Percentiles rank a stretch among this genome's conserved stretches.
These are phyloP conservation scores for Melanotaenia maccullochi DNA, from an alignment of 2,797 vertebrate species.

Conservation along the genomic window DNA sequence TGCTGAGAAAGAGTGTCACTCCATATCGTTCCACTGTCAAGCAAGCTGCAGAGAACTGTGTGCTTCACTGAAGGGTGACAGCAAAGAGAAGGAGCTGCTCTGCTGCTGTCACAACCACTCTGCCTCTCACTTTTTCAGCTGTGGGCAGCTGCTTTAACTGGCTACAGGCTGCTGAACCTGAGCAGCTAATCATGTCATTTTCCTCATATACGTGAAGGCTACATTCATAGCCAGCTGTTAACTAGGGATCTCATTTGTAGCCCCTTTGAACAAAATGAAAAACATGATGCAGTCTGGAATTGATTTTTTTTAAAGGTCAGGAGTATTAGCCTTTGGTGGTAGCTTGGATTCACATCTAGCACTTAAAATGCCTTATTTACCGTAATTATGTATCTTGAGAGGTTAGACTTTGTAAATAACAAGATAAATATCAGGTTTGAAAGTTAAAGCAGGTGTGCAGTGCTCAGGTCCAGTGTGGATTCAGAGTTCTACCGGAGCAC, in stretches of 20 bases:
- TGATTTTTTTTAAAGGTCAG: slow-evolving; percentile 59
- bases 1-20: slow-evolving; percentile 67
- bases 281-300: slow-evolving; percentile 29
- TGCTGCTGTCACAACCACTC: slow-evolving; percentile 71
- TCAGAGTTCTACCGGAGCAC: slow-evolving; percentile 15
- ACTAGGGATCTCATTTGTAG: slow-evolving; percentile 40
- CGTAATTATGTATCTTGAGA: slow-evolving; percentile 28
- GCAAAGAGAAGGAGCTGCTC: slow-evolving; percentile 67
- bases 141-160: slow-evolving; percentile 37
- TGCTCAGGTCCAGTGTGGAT: slow-evolving; percentile 5
- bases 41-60: slow-evolving; percentile 58
- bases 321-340: slow-evolving; percentile 39
- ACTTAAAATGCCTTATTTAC: slow-evolving; percentile 49
- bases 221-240: slow-evolving; percentile 21
- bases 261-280: slow-evolving; percentile 12
- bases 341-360: slow-evolving; percentile 7
- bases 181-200: slow-evolving; percentile 43
- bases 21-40: slow-evolving; percentile 66
- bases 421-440: slow-evolving; percentile 29
- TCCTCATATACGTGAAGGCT: slow-evolving; percentile 31
- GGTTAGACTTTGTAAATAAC: slow-evolving; percentile 39
- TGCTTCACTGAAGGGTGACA: slow-evolving; percentile 77
- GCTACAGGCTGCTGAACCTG: slow-evolving; percentile 45
- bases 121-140: slow-evolving; percentile 49
- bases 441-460: slow-evolving; percentile 1